Evolutionary conservation across 1,140 invertebrate species (phyloP).

Genomic region (Rhopalosiphum padi): DNA sequence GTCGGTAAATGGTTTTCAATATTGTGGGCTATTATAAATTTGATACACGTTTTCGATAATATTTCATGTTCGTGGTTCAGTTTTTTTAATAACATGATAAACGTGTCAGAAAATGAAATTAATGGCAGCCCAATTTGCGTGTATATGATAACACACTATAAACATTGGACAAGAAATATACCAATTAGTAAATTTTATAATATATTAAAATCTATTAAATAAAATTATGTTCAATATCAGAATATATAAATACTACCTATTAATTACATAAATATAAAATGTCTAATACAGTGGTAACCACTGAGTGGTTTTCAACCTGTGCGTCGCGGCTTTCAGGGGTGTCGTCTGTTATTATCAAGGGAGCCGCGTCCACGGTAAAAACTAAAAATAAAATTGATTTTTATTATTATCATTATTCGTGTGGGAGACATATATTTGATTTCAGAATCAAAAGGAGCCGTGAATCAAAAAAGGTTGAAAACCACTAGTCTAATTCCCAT

Average conservation of each 20-base stretch:
- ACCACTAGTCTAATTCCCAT: too few relatives aligned
- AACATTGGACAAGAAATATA: background rate
- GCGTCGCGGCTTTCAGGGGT: too few relatives aligned
- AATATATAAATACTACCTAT: background rate
- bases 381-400: too few relatives aligned
- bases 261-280: background rate
- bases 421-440: too few relatives aligned
- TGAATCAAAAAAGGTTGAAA: too few relatives aligned
- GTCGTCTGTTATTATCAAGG: too few relatives aligned
- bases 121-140: background rate
- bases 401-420: too few relatives aligned
- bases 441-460: too few relatives aligned
- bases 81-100: conserved; percentile 3
- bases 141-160: background rate
- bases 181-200: background rate
- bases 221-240: background rate
- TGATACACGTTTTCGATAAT: conserved; percentile 10
- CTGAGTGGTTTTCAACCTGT: too few relatives aligned
- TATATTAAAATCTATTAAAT: background rate
- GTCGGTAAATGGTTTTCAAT: conserved; percentile 11
- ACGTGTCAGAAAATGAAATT: background rate
- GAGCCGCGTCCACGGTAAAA: too few relatives aligned
- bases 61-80: background rate
- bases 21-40: background rate
- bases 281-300: background rate